Evolutionary conservation across 2,113 vertebrate species (phyloP).

Genomic region (Xenopus borealis): DNA sequence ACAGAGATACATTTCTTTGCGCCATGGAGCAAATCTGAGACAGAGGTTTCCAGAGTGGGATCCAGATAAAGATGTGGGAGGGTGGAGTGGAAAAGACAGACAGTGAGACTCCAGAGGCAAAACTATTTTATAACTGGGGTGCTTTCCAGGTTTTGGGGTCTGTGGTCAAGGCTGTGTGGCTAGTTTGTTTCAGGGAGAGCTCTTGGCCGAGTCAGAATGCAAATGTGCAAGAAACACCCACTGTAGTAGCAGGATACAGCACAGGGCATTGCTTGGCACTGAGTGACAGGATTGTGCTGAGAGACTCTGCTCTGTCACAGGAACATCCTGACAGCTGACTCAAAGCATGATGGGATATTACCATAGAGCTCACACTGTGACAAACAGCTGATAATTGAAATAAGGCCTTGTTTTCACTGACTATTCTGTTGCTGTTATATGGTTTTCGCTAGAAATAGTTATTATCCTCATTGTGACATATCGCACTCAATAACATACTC

Average conservation of each 20-base stretch:
- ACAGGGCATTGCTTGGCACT: not conserved
- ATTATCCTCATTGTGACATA: too few relatives aligned
- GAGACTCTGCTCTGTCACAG: not conserved
- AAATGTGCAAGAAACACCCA: slow-evolving; percentile 30
- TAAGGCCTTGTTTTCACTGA: too few relatives aligned
- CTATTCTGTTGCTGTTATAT: too few relatives aligned
- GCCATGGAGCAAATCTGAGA: not conserved
- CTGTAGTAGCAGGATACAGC: not conserved
- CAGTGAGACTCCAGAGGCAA: slow-evolving; percentile 38
- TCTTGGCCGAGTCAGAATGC: slow-evolving; percentile 35
- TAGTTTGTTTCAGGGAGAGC: slow-evolving; percentile 36
- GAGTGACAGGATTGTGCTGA: not conserved
- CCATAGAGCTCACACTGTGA: not conserved
- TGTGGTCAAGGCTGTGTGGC: slow-evolving; percentile 39
- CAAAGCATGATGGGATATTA: not conserved
- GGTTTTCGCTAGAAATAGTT: too few relatives aligned
- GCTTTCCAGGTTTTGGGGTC: slow-evolving; percentile 45
- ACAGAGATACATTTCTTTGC: too few relatives aligned
- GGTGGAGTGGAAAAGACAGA: slow-evolving; percentile 38
- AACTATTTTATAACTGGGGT: slow-evolving; percentile 42
- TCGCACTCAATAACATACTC: too few relatives aligned
- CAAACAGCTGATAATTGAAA: too few relatives aligned
- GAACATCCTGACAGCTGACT: not conserved
- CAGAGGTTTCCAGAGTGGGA: slow-evolving; percentile 33
- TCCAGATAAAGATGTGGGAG: slow-evolving; percentile 44